Evolutionary conservation across 2,888 invertebrate genomes (phyloP).

Genomic region (Protonemura montana): DNA sequence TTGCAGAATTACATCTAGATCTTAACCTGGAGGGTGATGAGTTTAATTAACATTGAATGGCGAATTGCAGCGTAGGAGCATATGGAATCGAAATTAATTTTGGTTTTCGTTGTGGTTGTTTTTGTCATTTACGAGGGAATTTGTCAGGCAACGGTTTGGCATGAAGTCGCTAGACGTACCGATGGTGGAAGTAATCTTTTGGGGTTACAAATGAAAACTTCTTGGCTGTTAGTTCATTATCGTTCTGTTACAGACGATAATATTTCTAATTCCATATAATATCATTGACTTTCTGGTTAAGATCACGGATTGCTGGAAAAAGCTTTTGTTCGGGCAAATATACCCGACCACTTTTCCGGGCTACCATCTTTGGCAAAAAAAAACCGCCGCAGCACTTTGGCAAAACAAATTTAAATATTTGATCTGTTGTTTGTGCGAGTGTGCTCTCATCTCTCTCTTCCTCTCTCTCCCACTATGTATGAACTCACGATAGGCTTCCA

Average conservation of each 20-base stretch:
- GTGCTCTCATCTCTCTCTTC: background rate
- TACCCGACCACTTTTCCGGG: background rate
- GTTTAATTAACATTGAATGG: background rate
- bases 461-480: too few relatives aligned
- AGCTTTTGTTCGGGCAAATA: too few relatives aligned
- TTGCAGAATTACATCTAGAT: background rate
- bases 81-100: too few relatives aligned
- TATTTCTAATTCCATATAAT: too few relatives aligned
- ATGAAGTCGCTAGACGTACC: too few relatives aligned
- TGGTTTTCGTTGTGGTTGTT: background rate
- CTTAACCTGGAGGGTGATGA: background rate
- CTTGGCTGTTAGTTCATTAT: too few relatives aligned
- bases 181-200: too few relatives aligned
- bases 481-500: background rate
- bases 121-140: background rate
- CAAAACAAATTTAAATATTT: conserved; percentile 49
- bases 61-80: background rate
- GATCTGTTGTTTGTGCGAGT: conserved; percentile 46
- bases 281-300: too few relatives aligned
- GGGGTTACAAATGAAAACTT: too few relatives aligned
- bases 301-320: too few relatives aligned
- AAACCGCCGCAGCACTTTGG: conserved; percentile 45
- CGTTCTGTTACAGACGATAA: too few relatives aligned
- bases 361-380: conserved; percentile 13
- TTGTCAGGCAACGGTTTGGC: too few relatives aligned